phyloP scores from a whole-genome alignment of 1,140 invertebrate species.

The Homalodisca vitripennis region DNA sequence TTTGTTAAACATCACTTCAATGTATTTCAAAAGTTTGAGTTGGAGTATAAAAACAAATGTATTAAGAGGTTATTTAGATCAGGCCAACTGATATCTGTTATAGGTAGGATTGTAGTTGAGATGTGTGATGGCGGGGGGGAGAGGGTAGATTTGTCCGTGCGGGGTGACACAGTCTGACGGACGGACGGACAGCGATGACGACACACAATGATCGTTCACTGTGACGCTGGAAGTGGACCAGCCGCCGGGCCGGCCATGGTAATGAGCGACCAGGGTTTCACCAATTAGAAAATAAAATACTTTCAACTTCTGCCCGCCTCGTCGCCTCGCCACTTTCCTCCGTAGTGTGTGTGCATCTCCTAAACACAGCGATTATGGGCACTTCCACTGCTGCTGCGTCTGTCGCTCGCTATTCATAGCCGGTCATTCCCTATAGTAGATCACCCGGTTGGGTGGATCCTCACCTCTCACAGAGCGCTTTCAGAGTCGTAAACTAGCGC shows the following conservation, averaged over 20 bases:
- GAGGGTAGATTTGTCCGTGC: no score
- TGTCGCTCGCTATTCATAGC: not conserved
- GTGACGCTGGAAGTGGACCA: not conserved
- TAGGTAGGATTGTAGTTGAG: not conserved
- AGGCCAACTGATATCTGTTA: no score
- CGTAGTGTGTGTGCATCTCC: not conserved
- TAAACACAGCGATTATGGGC: not conserved
- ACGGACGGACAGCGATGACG: not conserved
- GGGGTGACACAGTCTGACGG: not conserved
- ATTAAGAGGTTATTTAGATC: no score
- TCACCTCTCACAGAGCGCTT: no score
- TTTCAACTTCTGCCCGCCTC: not conserved
- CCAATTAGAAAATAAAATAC: slow-evolving; percentile 27
- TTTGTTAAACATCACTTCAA: no score
- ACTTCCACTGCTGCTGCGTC: not conserved
- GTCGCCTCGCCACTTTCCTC: slow-evolving; percentile 11
- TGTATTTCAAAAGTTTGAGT: no score
- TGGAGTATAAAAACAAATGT: no score
- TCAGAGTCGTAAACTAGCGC: no score
- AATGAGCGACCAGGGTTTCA: slow-evolving; percentile 23
- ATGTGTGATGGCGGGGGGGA: no score
- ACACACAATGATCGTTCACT: not conserved
- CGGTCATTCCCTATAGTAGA: no score
- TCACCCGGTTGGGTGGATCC: no score
- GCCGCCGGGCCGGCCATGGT: slow-evolving; percentile 11